Base-by-base conservation (phyloP, 2,797 vertebrate genomes). In the Selene dorsalis region DNA sequence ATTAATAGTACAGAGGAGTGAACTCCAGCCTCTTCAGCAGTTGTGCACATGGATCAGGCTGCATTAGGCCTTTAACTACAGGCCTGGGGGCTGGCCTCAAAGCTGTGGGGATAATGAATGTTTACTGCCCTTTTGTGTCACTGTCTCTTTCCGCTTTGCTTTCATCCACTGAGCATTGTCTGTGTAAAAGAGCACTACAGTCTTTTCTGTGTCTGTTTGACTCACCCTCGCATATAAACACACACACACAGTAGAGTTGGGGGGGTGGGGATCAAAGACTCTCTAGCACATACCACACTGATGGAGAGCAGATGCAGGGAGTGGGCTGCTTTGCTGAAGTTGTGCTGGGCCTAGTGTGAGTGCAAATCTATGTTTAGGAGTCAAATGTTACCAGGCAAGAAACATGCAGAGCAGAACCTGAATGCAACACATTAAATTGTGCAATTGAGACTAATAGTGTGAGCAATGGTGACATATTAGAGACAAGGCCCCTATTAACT, bases 241-340 rank as follows among this genome's bases (percentile, higher is more conserved):
- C 76, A 85, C 53, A 84, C 73, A 86, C 73, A 75, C 63, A 69
- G 53, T 66, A 35, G 71, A 84, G 80, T 73, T 82, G 79, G 82
- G 60, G 60, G 76, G 80, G 84, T 52, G 88, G 87, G 80, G 87
- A 94, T 95, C 92, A 95, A 94, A 95, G 92, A 80, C 90, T 91
- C 78, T 90, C 74, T 89, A 63, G 88, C 90, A 92, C 93, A 96
- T 94, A 94, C 93, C 93, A 93, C 91, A 85, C 88, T 95, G 94
- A 95, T 95, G 90, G 88, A 90, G 93, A 94, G 92, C 95, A 95
- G 94, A 95, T 95, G 94, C 92, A 93, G 90, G 91, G 91, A 93
- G 92, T 90, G 87, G 91, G 83, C 83, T 75, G 84, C 85, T 90
- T 85, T 89, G 81, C 86, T 89, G 89, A 86, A 91, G 88, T 89